These are phyloP conservation scores for Camponotus fellah DNA, from an alignment of 2,888 invertebrate genomes.

Conservation along the genomic window DNA sequence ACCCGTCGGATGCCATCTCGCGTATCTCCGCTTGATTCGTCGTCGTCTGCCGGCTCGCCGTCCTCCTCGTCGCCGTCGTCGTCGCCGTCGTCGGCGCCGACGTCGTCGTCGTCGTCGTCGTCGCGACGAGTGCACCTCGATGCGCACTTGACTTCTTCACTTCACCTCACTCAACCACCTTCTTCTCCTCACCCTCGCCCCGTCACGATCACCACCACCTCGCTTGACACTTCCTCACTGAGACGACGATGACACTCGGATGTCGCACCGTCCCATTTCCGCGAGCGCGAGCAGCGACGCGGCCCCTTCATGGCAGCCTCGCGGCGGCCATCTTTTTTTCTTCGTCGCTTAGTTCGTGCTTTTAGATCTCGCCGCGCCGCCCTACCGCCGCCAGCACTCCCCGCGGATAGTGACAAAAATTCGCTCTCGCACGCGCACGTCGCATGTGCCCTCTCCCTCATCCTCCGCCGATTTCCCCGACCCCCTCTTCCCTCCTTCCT, in stretches of 20 bases:
- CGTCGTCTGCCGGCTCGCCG: not conserved
- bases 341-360: constrained; percentile 49
- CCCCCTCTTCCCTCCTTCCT: too few species aligned
- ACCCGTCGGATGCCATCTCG: constrained; percentile 79
- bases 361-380: constrained; percentile 16
- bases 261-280: constrained; percentile 80
- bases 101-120: constrained; percentile 21
- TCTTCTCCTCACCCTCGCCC: constrained; percentile 7
- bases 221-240: constrained; percentile 72
- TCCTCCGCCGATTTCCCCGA: too few species aligned
- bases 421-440: constrained; percentile 12
- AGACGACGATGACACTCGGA: constrained; percentile 75
- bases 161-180: constrained; percentile 15
- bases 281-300: constrained; percentile 76
- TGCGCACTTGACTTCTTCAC: constrained; percentile 56
- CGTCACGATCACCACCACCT: constrained; percentile 56
- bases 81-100: not conserved
- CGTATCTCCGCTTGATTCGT: not conserved
- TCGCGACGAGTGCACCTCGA: constrained; percentile 5
- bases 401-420: constrained; percentile 42
- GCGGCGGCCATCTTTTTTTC: constrained; percentile 81
- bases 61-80: not conserved
- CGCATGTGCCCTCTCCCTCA: not conserved
- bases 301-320: constrained; percentile 78
- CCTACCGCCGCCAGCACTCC: constrained; percentile 33